Conservation (phyloP, 2,888 invertebrate genomes). For the Eutolmus rufibarbis region DNA sequence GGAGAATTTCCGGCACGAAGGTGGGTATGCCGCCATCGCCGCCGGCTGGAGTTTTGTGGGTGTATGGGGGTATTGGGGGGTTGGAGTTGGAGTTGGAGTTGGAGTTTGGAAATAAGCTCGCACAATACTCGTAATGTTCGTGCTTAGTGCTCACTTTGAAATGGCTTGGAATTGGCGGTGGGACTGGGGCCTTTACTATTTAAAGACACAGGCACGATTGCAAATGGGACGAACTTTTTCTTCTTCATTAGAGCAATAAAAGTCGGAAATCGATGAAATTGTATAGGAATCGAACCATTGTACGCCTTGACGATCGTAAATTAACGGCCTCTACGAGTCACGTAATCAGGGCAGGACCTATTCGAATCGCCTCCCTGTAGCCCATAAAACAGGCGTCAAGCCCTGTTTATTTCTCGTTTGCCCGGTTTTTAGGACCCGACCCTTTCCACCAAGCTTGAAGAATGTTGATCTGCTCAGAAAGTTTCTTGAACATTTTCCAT, state of each 20-base stretch:
- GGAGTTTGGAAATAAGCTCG: not conserved
- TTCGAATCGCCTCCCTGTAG: not conserved
- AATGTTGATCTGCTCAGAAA: not conserved
- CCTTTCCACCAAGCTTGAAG: not conserved
- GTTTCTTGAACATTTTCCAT: not conserved
- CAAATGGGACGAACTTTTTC: constrained; percentile 12
- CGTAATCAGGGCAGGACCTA: constrained; percentile 13
- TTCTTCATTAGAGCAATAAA: constrained; percentile 6
- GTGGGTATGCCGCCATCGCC: not conserved
- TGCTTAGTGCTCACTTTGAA: not conserved
- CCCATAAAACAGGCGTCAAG: not conserved
- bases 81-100: not conserved
- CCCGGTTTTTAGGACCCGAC: not conserved
- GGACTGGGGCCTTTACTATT: not conserved
- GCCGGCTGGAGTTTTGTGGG: not conserved
- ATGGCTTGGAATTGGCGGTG: not conserved
- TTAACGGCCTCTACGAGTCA: constrained; percentile 9
- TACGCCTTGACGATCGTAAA: constrained; percentile 12
- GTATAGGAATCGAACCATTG: not conserved
- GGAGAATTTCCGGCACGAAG: not conserved
- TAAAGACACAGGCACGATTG: constrained; percentile 14
- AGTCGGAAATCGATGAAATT: constrained; percentile 18
- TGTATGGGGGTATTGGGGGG: too few species aligned
- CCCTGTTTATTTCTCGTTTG: not conserved
- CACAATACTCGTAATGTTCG: not conserved